phyloP scores from a whole-genome alignment of 2,113 vertebrate species.

The Brienomyrus brachyistius region DNA sequence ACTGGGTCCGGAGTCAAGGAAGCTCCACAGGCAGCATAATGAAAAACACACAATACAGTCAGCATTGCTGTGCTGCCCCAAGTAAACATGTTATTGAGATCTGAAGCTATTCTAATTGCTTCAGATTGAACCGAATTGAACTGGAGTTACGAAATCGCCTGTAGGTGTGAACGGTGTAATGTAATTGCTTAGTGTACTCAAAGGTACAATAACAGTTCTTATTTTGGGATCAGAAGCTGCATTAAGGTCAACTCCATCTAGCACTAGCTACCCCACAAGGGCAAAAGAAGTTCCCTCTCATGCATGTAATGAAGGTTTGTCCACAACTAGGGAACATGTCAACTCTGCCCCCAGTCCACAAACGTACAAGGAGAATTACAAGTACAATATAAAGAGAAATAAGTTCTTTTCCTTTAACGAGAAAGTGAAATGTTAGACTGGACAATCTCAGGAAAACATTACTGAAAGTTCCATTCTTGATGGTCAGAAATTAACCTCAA shows the following conservation, averaged over 20 bases:
- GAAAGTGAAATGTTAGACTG: not conserved
- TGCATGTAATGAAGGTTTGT: not conserved
- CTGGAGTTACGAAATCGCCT: no score
- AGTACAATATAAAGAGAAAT: not conserved
- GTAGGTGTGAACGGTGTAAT: no score
- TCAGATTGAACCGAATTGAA: no score
- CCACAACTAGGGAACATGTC: not conserved
- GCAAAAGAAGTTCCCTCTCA: not conserved
- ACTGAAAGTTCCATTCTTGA: not conserved
- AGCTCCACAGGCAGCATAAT: not conserved
- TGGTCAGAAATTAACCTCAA: not conserved
- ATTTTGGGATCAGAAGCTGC: not conserved
- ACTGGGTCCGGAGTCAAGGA: conserved; percentile 76
- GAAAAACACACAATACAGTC: not conserved
- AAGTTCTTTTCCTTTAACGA: not conserved
- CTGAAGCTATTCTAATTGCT: not conserved
- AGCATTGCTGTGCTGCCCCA: not conserved
- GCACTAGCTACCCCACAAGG: not conserved
- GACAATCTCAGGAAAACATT: not conserved
- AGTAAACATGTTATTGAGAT: not conserved
- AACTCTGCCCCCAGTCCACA: not conserved
- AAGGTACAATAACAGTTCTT: not conserved
- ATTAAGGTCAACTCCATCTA: not conserved
- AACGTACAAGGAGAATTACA: not conserved
- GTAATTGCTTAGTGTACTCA: not conserved